Evolutionary conservation across 2,797 vertebrate genomes (phyloP).

Genomic region (Decapterus maruadsi): DNA sequence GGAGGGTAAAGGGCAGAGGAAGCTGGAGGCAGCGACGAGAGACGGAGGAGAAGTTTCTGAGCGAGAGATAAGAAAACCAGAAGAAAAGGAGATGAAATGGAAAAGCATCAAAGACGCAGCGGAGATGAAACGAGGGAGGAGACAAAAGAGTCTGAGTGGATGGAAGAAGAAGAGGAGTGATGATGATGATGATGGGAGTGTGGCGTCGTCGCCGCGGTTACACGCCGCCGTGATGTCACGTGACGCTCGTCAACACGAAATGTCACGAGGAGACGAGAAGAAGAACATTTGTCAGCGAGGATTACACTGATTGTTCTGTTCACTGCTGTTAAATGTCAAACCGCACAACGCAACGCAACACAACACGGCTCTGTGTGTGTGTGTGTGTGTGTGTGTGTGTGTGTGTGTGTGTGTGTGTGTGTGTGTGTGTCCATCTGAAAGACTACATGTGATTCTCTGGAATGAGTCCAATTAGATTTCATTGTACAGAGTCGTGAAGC

Average conservation of each 20-base stretch:
- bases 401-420: not conserved
- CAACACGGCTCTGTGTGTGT: too few species aligned
- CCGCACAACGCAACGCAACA: not conserved
- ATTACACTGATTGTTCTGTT: conserved; percentile 44
- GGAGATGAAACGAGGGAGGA: not conserved
- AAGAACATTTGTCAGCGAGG: conserved; percentile 20
- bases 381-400: not conserved
- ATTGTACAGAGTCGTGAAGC: not conserved
- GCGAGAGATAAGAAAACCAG: not conserved
- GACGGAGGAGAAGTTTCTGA: too few species aligned
- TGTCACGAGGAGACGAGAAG: conserved; percentile 39
- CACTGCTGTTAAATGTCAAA: conserved; percentile 47
- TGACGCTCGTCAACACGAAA: conserved; percentile 32
- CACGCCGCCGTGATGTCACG: not conserved
- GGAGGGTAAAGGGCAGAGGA: not conserved
- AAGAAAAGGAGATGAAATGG: not conserved
- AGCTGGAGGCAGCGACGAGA: not conserved
- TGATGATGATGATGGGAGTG: not conserved
- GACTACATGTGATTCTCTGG: not conserved
- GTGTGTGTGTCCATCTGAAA: not conserved
- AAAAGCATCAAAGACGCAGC: not conserved
- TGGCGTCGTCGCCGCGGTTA: not conserved
- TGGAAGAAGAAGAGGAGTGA: not conserved
- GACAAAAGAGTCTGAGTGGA: too few species aligned
- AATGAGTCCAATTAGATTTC: not conserved